Conservation (phyloP, 2,113 vertebrate species). For the Melanostigma gelatinosum region DNA sequence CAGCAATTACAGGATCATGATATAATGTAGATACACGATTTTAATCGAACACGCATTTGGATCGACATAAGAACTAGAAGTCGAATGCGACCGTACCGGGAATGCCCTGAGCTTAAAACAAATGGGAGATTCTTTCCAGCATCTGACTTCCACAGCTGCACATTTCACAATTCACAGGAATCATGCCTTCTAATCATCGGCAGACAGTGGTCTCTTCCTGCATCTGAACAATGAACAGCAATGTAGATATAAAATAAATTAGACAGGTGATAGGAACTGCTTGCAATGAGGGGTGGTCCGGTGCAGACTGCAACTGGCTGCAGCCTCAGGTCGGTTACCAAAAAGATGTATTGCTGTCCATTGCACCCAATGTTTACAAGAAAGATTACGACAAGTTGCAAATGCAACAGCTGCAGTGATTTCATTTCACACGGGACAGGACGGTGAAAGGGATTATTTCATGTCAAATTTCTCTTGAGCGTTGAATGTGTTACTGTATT, state of each 20-base stretch:
- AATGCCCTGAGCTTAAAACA: slow-evolving; percentile 9
- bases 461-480: neutral
- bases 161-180: neutral
- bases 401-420: neutral
- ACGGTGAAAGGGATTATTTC: neutral
- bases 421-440: slow-evolving; percentile 16
- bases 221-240: neutral
- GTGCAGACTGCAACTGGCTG: neutral
- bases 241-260: neutral
- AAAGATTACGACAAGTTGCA: neutral
- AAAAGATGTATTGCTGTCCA: neutral
- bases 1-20: neutral
- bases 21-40: slow-evolving; percentile 5
- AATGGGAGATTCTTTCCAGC: neutral
- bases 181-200: slow-evolving; percentile 7
- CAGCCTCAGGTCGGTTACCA: neutral
- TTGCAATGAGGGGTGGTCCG: neutral
- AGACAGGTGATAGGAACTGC: neutral
- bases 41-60: neutral
- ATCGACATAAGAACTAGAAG: neutral
- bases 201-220: neutral
- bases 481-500: slow-evolving; percentile 5
- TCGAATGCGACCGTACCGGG: neutral
- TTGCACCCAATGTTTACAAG: neutral
- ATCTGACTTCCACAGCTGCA: slow-evolving; percentile 14